Conservation (phyloP, 2,797 vertebrate genomes). For the Phataginus tetradactyla region DNA sequence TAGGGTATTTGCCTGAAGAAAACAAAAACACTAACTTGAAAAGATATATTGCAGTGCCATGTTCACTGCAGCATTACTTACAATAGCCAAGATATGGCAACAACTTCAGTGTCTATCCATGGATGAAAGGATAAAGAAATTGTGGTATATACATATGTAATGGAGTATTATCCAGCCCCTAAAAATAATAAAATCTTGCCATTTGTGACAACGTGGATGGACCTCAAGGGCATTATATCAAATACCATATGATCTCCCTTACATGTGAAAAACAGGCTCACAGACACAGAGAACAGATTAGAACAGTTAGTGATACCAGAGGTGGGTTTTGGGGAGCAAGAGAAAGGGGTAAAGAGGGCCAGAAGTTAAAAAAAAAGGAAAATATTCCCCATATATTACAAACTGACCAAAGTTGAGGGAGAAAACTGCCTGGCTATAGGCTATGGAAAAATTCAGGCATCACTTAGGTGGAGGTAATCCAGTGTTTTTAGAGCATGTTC, state of each 20-base stretch:
- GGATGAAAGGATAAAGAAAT: background rate
- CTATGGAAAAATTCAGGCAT: background rate
- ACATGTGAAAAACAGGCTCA: background rate
- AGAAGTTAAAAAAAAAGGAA: background rate
- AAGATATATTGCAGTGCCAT: background rate
- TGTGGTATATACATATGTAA: background rate
- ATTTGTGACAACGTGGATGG: background rate
- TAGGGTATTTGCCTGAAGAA: background rate
- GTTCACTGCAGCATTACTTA: background rate
- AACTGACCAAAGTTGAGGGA: background rate
- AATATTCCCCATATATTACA: conserved; percentile 14
- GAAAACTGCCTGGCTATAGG: background rate
- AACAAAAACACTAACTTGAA: background rate
- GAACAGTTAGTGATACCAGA: background rate
- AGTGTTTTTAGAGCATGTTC: background rate
- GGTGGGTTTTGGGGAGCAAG: background rate
- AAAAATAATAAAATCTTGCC: background rate
- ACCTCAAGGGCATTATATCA: background rate
- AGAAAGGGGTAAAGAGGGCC: background rate
- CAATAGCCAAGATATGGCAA: background rate
- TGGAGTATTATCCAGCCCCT: background rate
- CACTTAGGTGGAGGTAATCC: background rate
- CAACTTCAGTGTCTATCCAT: background rate
- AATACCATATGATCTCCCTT: background rate
- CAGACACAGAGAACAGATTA: background rate